These are phyloP conservation scores for Sebastiscus albofasciatus DNA, from an alignment of 2,797 vertebrate genomes.

Conservation along the genomic window DNA sequence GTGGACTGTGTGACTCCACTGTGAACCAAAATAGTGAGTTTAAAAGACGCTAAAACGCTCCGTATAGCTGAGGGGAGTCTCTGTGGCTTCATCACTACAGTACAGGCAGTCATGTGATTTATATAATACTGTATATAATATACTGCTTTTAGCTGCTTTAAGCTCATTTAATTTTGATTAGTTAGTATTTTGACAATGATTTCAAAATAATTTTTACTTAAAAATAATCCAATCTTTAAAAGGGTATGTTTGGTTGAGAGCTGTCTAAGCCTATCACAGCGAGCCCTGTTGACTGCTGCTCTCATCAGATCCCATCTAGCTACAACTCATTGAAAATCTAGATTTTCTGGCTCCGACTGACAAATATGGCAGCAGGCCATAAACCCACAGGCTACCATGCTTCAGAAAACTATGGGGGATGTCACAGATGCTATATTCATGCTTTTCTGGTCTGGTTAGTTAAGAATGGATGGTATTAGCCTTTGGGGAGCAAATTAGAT, in stretches of 20 bases:
- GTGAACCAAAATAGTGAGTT: background rate
- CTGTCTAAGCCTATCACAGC: background rate
- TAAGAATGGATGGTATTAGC: background rate
- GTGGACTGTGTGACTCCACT: background rate
- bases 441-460: background rate
- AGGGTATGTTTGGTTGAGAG: background rate
- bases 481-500: background rate
- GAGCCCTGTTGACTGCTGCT: background rate
- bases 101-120: background rate
- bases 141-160: background rate
- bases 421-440: background rate
- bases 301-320: background rate
- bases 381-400: background rate
- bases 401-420: background rate
- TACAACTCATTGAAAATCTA: background rate
- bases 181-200: background rate
- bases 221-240: background rate
- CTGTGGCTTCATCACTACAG: background rate
- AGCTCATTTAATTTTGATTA: background rate
- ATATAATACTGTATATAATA: background rate
- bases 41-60: background rate
- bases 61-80: background rate
- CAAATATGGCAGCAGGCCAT: background rate
- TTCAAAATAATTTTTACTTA: background rate
- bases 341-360: background rate